Conservation (phyloP, 2,113 vertebrate genomes). For the Heloderma charlesbogerti region DNA sequence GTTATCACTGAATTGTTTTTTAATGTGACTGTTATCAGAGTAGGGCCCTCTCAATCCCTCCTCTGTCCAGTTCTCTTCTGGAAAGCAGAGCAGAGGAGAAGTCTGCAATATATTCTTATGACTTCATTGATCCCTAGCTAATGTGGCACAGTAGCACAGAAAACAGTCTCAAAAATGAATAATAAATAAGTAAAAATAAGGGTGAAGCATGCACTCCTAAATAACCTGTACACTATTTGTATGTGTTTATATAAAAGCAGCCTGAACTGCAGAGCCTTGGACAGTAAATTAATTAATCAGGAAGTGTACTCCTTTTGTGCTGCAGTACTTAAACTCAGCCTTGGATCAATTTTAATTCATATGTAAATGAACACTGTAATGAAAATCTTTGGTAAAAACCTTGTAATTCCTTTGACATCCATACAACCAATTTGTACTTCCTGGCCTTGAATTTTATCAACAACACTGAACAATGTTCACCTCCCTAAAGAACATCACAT, state of each 20-base stretch:
- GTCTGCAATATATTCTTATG: background rate
- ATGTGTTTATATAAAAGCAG: background rate
- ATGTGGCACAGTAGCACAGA: background rate
- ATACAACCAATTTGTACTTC: background rate
- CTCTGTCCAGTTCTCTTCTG: background rate
- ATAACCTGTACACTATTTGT: background rate
- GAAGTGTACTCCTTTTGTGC: background rate
- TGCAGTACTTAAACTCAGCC: background rate
- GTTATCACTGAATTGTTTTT: background rate
- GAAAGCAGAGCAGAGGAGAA: background rate
- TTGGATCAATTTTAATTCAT: constrained; percentile 7
- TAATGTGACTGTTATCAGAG: background rate
- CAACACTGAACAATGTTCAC: background rate
- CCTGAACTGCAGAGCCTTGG: background rate
- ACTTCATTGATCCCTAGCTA: background rate
- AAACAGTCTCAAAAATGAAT: background rate
- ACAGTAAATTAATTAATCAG: background rate
- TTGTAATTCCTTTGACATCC: background rate
- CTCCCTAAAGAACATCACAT: background rate
- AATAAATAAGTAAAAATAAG: background rate
- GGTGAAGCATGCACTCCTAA: background rate
- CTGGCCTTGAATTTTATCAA: background rate
- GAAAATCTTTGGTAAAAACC: background rate
- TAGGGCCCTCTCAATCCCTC: background rate
- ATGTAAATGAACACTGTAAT: background rate